Evolutionary conservation across 1,140 invertebrate species (phyloP).

Genomic region (Archivesica marissinica): DNA sequence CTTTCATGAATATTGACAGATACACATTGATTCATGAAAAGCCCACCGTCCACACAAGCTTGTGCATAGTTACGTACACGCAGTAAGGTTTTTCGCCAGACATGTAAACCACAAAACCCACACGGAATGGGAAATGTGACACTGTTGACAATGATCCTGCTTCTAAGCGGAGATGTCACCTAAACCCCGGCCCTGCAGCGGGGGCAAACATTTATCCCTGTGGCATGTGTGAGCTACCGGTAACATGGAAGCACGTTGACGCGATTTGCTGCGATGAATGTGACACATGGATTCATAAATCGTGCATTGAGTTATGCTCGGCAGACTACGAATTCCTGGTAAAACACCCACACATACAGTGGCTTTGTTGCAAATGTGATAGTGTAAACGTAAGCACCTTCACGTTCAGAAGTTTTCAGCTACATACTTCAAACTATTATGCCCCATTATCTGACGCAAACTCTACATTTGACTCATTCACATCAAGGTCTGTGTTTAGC

Average conservation of each 20-base stretch:
- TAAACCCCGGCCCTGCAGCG: conserved; percentile 44
- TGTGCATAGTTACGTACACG: too few species aligned
- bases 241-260: conserved; percentile 34
- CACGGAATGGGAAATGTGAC: too few species aligned
- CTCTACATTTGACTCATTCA: not conserved
- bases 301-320: conserved; percentile 50
- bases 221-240: conserved; percentile 50
- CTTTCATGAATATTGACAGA: too few species aligned
- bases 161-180: conserved; percentile 42
- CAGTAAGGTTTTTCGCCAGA: too few species aligned
- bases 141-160: not conserved
- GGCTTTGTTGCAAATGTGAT: conserved; percentile 54
- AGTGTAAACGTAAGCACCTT: conserved; percentile 15
- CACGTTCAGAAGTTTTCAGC: conserved; percentile 8
- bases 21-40: too few species aligned
- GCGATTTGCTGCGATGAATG: conserved; percentile 55
- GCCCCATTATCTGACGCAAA: not conserved
- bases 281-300: conserved; percentile 58
- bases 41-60: too few species aligned
- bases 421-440: not conserved
- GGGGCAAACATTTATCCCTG: conserved; percentile 44
- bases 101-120: too few species aligned
- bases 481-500: not conserved
- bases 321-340: conserved; percentile 44
- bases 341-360: conserved; percentile 45